These are phyloP conservation scores for Echinometra lucunter DNA, from an alignment of 53 echinoderm and acorn worm species.

Conservation along the genomic window DNA sequence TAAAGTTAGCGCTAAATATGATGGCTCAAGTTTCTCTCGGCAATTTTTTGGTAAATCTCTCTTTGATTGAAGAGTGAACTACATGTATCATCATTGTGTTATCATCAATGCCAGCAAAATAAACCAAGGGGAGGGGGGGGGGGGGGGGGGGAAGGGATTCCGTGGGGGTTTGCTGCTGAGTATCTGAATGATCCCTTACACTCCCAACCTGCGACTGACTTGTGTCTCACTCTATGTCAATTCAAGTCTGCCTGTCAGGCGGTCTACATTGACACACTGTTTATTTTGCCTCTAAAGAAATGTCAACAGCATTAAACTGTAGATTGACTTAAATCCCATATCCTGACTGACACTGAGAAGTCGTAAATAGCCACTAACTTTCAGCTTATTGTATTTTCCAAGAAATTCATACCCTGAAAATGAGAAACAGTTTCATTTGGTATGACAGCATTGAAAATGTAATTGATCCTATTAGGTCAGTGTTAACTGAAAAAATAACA, in stretches of 20 bases:
- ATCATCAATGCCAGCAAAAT: too few relatives aligned
- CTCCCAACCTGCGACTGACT: too few relatives aligned
- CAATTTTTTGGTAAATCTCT: too few relatives aligned
- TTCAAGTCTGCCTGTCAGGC: slow-evolving; percentile 4
- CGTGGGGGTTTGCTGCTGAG: too few relatives aligned
- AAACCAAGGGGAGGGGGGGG: too few relatives aligned
- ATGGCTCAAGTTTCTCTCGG: too few relatives aligned
- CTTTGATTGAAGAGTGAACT: too few relatives aligned
- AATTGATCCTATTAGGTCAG: neutral
- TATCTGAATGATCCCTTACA: too few relatives aligned
- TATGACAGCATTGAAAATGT: neutral
- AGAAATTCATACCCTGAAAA: neutral
- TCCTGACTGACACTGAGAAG: neutral
- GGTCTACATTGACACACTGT: neutral
- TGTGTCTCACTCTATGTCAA: neutral
- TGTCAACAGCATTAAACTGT: slow-evolving; percentile 6
- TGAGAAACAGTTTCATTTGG: neutral
- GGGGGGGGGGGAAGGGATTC: too few relatives aligned
- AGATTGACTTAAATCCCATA: neutral
- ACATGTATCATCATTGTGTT: too few relatives aligned
- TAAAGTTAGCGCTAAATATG: too few relatives aligned
- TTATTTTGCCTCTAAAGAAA: neutral
- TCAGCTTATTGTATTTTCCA: neutral
- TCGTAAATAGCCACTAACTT: neutral
- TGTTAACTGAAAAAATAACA: neutral